These are phyloP conservation scores for Hydra vulgaris DNA, from an alignment of 30 jellyfish, hydroid and myxozoan species.

Conservation along the genomic window DNA sequence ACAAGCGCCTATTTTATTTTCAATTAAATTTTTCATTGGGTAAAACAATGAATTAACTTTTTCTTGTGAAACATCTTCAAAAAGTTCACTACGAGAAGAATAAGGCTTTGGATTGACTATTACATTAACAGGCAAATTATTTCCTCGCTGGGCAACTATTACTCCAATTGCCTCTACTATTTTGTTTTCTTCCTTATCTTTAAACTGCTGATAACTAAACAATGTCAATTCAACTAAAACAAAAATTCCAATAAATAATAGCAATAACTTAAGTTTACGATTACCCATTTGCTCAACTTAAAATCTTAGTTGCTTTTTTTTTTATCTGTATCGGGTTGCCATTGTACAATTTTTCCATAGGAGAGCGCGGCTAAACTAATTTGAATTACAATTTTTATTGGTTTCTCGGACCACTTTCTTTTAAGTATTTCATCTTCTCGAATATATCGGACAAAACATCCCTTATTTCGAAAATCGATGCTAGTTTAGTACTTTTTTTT, in stretches of 20 bases:
- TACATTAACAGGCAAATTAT: slow-evolving; percentile 1
- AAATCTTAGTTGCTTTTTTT: too few species aligned
- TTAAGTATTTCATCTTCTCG: too few species aligned
- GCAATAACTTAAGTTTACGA: neutral
- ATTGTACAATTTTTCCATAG: too few species aligned
- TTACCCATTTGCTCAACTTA: neutral
- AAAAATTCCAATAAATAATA: neutral
- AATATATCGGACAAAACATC: too few species aligned
- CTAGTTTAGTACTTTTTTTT: too few species aligned
- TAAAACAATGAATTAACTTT: neutral
- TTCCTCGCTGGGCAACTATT: slow-evolving; percentile 5
- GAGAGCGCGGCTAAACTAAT: too few species aligned
- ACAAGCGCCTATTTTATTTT: neutral
- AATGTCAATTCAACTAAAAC: neutral
- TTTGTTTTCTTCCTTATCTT: neutral
- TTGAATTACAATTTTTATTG: too few species aligned
- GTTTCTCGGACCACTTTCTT: too few species aligned
- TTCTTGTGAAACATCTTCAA: neutral
- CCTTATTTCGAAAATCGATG: too few species aligned
- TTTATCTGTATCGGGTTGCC: too few species aligned
- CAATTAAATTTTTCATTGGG: neutral
- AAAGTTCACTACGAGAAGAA: neutral
- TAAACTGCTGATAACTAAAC: neutral
- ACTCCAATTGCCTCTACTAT: neutral
- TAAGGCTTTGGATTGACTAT: neutral